Evolutionary conservation across 2,797 vertebrate genomes (phyloP), one percentile per base, ranked within the genome.

Genomic region (Sebastolobus alascanus): DNA sequence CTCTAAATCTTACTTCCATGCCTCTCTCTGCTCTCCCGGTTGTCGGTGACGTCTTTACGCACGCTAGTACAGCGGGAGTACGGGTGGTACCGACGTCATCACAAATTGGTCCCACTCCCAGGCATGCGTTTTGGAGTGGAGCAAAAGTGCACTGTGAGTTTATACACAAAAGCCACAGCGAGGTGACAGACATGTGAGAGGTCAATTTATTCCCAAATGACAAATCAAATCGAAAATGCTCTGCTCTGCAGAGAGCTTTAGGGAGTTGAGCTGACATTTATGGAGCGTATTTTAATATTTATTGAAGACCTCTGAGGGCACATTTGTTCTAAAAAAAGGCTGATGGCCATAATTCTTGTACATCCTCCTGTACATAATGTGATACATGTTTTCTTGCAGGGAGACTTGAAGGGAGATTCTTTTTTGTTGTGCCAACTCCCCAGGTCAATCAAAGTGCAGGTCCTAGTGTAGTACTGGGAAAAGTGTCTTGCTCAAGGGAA

Each of bases 11-110:
- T 25, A 20, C 77, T 61, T 50, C 80, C 66, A 68, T 81, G 69
- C 65, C 46, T 29, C 68, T 77, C 70, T 82, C 52, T 71, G 33
- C 31, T 81, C 73, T 79, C 81, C 82, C 63, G 67, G 83, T 80
- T 76, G 80, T 77, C 18, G 56, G 75, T 95, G 93, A 95, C 94
- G 95, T 94, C 83, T 90, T 88, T 90, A 94, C 93, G 90, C 92
- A 93, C 84, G 90, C 83, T 80, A 33, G 79, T 84, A 16, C 82
- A 75, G 90, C 77, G 74, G 78, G 78, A 75, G 86, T 73, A 79
- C 43, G 75, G 72, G 78, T 25, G 65, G 76, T 79, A 75, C 83
- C 90, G 90, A 95, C 94, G 95, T 96, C 94, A 95, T 73, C 66
- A 73, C 55, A 37, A 58, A 55, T 33, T 43, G 67, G 27, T 80